Evolutionary conservation across 1,140 invertebrate species (phyloP).

Genomic region (Apis florea): DNA sequence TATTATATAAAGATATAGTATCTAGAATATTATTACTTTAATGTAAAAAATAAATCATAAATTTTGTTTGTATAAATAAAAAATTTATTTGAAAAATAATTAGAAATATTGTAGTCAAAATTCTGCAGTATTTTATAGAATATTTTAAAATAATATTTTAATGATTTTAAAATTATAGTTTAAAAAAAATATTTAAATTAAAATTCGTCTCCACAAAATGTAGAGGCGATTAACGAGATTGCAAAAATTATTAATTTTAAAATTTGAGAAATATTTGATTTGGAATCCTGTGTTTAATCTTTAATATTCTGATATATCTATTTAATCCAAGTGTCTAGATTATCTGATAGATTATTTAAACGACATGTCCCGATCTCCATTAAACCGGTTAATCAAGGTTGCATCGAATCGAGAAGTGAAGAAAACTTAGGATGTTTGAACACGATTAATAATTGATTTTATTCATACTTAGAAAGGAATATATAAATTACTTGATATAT

Average conservation of each 20-base stretch:
- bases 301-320: neutral
- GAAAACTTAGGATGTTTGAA: neutral
- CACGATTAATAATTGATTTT: neutral
- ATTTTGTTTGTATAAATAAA: no score
- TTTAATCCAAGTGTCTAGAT: neutral
- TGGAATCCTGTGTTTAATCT: neutral
- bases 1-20: no score
- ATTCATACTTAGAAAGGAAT: neutral
- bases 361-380: neutral
- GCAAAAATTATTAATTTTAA: neutral
- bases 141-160: no score
- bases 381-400: constrained; percentile 1
- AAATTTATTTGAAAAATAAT: no score
- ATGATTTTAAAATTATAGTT: neutral
- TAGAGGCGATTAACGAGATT: no score
- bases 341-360: neutral
- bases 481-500: neutral
- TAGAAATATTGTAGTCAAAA: no score
- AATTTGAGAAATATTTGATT: neutral
- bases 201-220: neutral
- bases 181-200: neutral
- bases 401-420: neutral
- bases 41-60: no score
- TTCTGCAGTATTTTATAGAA: no score
- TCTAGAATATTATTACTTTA: no score